phyloP scores from a whole-genome alignment of 2,888 invertebrate genomes.

The Hydraecia micacea region DNA sequence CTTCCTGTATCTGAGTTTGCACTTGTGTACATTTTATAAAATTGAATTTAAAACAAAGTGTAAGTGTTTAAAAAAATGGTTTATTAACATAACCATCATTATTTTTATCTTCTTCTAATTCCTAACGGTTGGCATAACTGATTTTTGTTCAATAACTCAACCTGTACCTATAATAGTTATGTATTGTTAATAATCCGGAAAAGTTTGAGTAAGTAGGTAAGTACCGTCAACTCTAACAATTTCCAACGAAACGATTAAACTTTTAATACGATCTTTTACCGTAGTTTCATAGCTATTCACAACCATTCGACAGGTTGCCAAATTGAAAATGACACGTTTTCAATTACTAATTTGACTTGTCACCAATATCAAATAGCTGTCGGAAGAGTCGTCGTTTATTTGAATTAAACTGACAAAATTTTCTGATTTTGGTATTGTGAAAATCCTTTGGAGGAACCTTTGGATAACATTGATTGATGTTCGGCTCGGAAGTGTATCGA shows the following conservation, averaged over 20 bases:
- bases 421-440: not conserved
- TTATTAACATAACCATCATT: not conserved
- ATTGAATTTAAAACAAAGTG: not conserved
- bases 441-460: not conserved
- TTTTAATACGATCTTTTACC: not conserved
- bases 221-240: not conserved
- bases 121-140: not conserved
- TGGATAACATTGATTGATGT: no score
- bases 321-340: not conserved
- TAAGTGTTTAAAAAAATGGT: not conserved
- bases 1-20: no score
- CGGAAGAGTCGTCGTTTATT: not conserved
- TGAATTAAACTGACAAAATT: not conserved
- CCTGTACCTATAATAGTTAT: no score
- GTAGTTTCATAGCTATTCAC: not conserved
- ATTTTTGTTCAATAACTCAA: no score
- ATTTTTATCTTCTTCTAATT: not conserved
- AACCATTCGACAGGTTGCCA: not conserved
- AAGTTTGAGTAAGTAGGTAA: no score
- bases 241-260: not conserved
- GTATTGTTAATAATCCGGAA: not conserved
- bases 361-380: not conserved
- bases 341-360: not conserved
- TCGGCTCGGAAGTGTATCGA: not conserved
- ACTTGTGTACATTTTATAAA: no score